phyloP scores from a whole-genome alignment of 2,113 vertebrate genomes.

The Myotis lucifugus region DNA sequence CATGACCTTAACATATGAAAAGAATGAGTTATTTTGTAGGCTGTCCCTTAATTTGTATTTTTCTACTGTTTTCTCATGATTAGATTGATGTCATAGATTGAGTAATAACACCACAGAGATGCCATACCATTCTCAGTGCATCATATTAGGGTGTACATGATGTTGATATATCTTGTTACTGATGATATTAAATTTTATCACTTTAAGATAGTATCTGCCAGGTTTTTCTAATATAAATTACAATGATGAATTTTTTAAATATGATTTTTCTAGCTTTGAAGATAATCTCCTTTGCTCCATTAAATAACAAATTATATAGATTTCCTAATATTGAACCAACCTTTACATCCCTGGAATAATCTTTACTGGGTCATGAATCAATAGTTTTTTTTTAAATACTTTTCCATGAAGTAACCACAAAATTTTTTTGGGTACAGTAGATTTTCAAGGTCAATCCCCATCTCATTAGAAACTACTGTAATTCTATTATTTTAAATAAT shows the following conservation, averaged over 20 bases:
- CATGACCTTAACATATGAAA: neutral
- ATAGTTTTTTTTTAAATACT: neutral
- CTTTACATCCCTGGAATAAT: neutral
- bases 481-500: constrained; percentile 12
- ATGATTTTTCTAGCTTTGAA: neutral
- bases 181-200: neutral
- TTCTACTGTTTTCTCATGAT: neutral
- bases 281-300: neutral
- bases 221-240: neutral
- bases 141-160: neutral
- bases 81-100: neutral
- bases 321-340: neutral
- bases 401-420: neutral
- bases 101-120: neutral
- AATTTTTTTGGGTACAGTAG: neutral
- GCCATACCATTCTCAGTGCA: neutral
- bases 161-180: neutral
- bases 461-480: neutral
- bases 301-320: constrained; percentile 20
- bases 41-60: neutral
- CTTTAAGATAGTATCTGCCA: neutral
- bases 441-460: constrained; percentile 28
- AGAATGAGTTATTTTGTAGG: neutral
- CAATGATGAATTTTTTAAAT: constrained; percentile 33
- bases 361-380: neutral